phyloP scores from a whole-genome alignment of 2,888 invertebrate genomes.

The Troides oblongomaculatus region DNA sequence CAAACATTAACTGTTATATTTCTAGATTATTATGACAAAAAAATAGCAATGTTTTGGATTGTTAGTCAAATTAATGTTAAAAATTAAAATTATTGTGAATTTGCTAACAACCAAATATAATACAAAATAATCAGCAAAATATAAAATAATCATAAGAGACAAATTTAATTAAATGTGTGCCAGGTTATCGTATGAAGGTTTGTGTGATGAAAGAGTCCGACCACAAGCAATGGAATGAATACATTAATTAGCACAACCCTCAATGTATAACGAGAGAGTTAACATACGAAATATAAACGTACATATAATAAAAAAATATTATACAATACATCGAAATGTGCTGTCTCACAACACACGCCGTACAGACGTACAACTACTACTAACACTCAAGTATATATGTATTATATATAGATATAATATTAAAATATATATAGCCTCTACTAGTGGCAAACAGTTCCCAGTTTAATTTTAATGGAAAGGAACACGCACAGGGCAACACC shows the following conservation, averaged over 20 bases:
- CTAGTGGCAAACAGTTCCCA: neutral
- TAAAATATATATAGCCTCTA: neutral
- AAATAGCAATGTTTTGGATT: too few relatives aligned
- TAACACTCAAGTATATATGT: neutral
- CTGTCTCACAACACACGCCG: neutral
- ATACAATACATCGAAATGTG: neutral
- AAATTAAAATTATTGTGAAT: too few relatives aligned
- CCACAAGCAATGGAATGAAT: slow-evolving; percentile 2
- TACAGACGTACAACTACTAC: neutral
- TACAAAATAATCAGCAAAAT: too few relatives aligned
- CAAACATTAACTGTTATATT: too few relatives aligned
- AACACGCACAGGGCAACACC: neutral
- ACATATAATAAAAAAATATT: neutral
- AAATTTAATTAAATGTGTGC: too few relatives aligned
- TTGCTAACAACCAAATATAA: too few relatives aligned
- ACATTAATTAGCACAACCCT: slow-evolving; percentile 4
- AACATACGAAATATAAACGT: neutral
- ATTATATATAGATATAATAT: too few relatives aligned
- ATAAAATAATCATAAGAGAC: too few relatives aligned
- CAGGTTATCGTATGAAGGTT: too few relatives aligned
- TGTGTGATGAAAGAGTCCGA: neutral
- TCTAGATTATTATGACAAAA: too few relatives aligned
- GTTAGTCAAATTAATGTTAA: too few relatives aligned
- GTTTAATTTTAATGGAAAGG: neutral
- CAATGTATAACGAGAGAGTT: neutral